Conservation (phyloP, 2,113 vertebrate species). For the Corvus hawaiiensis region DNA sequence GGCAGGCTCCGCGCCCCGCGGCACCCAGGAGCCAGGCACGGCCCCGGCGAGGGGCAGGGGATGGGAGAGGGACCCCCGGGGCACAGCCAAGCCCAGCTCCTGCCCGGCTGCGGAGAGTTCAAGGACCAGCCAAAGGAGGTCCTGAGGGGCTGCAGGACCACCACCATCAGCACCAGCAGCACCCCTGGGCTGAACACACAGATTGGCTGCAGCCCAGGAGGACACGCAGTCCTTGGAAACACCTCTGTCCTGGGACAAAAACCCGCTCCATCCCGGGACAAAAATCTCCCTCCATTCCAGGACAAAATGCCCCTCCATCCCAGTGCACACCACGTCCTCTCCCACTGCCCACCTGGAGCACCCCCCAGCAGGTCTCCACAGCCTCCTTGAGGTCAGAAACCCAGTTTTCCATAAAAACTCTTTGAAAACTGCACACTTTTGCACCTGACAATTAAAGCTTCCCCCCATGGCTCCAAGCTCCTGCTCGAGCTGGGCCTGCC, state of each 20-base stretch:
- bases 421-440: not conserved
- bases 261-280: not conserved
- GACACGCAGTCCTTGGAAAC: not conserved
- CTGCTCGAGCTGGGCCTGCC: not conserved
- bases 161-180: not conserved
- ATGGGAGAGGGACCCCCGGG: not conserved
- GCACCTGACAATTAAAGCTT: not conserved
- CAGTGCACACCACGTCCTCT: not conserved
- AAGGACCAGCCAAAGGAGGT: not conserved
- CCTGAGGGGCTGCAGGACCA: not conserved
- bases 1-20: not conserved
- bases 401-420: not conserved
- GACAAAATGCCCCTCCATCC: not conserved
- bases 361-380: not conserved
- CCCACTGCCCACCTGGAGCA: not conserved
- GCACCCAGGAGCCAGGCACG: not conserved
- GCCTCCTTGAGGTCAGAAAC: not conserved
- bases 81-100: not conserved
- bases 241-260: not conserved
- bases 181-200: not conserved
- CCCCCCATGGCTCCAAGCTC: rapidly evolving
- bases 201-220: not conserved
- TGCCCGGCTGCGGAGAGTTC: rapidly evolving
- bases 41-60: not conserved
- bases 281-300: not conserved